Percentiles rank a stretch among this genome's conserved stretches.
Evolutionary conservation across 2,113 vertebrate genomes (phyloP).

Genomic region (Macrotus californicus): DNA sequence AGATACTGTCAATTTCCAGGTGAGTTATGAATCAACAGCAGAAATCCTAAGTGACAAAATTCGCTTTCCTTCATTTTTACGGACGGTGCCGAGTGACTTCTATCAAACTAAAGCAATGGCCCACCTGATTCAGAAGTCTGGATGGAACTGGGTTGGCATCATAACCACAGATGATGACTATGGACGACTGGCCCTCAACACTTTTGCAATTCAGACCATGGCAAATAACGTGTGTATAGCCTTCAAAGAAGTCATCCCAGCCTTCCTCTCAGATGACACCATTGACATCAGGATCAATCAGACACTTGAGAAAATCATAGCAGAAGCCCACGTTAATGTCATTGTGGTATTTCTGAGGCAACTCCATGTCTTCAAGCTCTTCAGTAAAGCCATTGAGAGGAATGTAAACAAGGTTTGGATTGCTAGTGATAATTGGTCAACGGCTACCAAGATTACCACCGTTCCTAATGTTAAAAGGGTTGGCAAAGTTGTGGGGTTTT

Average conservation of each 20-base stretch:
- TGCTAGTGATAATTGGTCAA: constrained; percentile 91
- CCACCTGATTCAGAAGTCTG: constrained; percentile 79
- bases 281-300: constrained; percentile 72
- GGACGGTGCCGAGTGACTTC: constrained; percentile 87
- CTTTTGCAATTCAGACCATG: constrained; percentile 82
- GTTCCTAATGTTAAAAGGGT: constrained; percentile 79
- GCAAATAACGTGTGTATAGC: constrained; percentile 86
- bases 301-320: constrained; percentile 79
- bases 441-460: constrained; percentile 74
- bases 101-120: constrained; percentile 90
- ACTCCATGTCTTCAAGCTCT: constrained; percentile 81
- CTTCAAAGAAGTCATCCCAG: constrained; percentile 86
- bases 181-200: constrained; percentile 82
- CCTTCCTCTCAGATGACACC: constrained; percentile 78
- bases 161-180: constrained; percentile 89
- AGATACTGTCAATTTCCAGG: constrained; percentile 77
- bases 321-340: constrained; percentile 83
- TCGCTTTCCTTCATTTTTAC: constrained; percentile 89
- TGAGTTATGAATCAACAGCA: constrained; percentile 90
- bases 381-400: constrained; percentile 76
- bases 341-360: constrained; percentile 88
- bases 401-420: constrained; percentile 87
- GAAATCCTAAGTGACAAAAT: constrained; percentile 90
- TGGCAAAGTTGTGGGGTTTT: constrained; percentile 87
- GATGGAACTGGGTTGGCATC: constrained; percentile 90